These are phyloP conservation scores for Rotaria socialis DNA, from an alignment of 2,888 invertebrate genomes.

Conservation along the genomic window DNA sequence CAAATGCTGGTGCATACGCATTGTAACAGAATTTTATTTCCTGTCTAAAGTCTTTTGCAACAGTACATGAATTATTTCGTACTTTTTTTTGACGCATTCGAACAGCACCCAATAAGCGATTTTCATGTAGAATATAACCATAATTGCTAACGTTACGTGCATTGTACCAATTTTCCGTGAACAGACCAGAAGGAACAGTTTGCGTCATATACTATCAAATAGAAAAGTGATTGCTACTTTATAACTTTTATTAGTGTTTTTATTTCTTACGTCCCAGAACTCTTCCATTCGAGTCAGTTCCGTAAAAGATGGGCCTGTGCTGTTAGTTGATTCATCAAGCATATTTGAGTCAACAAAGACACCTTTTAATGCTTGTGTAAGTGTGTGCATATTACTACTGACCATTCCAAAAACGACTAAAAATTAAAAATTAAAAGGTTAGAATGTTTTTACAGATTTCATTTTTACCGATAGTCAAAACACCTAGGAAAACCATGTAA, in stretches of 20 bases:
- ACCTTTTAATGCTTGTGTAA: conserved; percentile 64
- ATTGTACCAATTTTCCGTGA: conserved; percentile 65
- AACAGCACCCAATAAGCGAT: conserved; percentile 66
- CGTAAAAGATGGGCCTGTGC: conserved; percentile 50
- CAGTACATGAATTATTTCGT: conserved; percentile 65
- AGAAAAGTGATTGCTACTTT: background rate
- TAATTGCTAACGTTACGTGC: conserved; percentile 50
- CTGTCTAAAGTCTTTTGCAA: conserved; percentile 66
- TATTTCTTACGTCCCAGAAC: conserved; percentile 61
- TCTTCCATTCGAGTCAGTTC: conserved; percentile 60
- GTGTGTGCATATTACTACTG: conserved; percentile 65
- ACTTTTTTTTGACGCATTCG: conserved; percentile 62
- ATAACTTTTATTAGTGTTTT: background rate
- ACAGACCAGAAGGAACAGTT: conserved; percentile 63
- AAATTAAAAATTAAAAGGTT: background rate
- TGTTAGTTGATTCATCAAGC: conserved; percentile 51
- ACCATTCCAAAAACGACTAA: conserved; percentile 65
- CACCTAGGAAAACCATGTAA: conserved; percentile 50
- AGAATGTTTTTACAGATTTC: background rate
- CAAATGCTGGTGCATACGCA: conserved; percentile 62
- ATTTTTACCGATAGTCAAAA: conserved; percentile 57
- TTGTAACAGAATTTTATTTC: conserved; percentile 67
- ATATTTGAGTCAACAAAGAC: conserved; percentile 63
- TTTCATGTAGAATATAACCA: conserved; percentile 63
- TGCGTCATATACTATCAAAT: conserved; percentile 60